Evolutionary conservation across 2,888 invertebrate species (phyloP), one percentile per base, ranked within the genome.

Genomic region (Cantharis lateralis): DNA sequence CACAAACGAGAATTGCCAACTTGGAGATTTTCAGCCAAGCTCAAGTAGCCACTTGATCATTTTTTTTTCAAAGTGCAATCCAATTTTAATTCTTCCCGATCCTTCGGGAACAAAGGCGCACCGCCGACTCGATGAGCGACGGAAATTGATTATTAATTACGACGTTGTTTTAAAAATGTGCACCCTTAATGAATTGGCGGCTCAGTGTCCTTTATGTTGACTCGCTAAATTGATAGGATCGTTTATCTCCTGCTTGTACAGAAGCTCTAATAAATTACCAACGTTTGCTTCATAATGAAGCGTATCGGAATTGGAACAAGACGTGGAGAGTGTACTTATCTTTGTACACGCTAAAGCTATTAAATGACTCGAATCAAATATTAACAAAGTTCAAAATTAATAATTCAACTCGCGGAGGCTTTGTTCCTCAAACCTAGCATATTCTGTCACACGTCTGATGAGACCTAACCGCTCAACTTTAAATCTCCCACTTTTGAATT

Each of bases 161-260:
- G 18, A 16, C 11, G 7, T 64, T 64, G 16, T 64, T 64, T 18
- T 11, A 20, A 64, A 48, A 48, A 48, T 48, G n/a, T 48, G 32
- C 32, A 48, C 32, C 64, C 16, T 66, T 72, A 74, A 70, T 71
- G 74, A 75, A 71, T 75, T 75, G 71, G 71, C 62, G 28, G 68
- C 71, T 75, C 71, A 71, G 71, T 68, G 68, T 71, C 68, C 62
- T 75, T 75, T 64, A 66, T 69, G 75, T 75, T 75, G 74, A 75
- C 68, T 71, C 62, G 18, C 71, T 26, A 75, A 75, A 75, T 75
- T 75, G 75, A 75, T 75, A 71, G 32, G 71, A 68, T 75, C 75
- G 71, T 75, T 75, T 75, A 75, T 75, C 75, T 75, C 68, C 28
- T 61, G 75, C 75, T 62, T 18, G 62, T 75, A 62, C 61, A 75